Evolutionary conservation across 2,113 vertebrate genomes (phyloP), one percentile per base, ranked within the genome.

Genomic region (Prietella phreatophila): DNA sequence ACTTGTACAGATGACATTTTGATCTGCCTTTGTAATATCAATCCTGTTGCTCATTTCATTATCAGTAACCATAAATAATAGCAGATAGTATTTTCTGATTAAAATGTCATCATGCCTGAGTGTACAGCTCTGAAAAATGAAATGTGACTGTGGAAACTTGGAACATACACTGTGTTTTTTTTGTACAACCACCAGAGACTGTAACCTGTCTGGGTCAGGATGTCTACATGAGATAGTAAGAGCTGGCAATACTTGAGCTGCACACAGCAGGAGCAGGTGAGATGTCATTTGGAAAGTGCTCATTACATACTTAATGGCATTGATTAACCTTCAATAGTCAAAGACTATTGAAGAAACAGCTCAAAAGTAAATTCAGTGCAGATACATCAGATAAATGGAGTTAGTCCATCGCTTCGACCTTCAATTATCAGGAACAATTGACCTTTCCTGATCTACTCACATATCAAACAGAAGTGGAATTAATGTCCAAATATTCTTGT

Each of bases 161-260:
- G 36, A 22, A 1, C 10, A 36, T 71, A 71, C 30, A 39, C 69
- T 69, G 6, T 9, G 25, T 22, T 20, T 73, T 71, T 73, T 39
- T 39, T 73, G 33, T 58, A 53, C 25, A 60, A 20, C 73, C 22
- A 8, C 2, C 86, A 81, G 39, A 87, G 42, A 61, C 42, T 86
- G 56, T 82, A 30, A 69, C 53, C 39, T 71, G 84, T 79, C 81
- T 81, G 30, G 73, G 75, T 88, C 87, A 88, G 36, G 56, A 47
- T 81, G 47, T 42, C 81, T 50, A 60, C 63, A 58, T 82, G 84
- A 69, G 30, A 76, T 30, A 79, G 67, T 22, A n/a, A 83, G 42
- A 42, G 56, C 36, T 73, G 55, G 55, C 47, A 36, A 63, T 47
- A 73, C 2, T 83, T 58, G n/a, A 83, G 67, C 53, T n/a, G 9